These are phyloP conservation scores for Chelon auratus DNA, from an alignment of 2,797 vertebrate genomes.

Conservation along the genomic window DNA sequence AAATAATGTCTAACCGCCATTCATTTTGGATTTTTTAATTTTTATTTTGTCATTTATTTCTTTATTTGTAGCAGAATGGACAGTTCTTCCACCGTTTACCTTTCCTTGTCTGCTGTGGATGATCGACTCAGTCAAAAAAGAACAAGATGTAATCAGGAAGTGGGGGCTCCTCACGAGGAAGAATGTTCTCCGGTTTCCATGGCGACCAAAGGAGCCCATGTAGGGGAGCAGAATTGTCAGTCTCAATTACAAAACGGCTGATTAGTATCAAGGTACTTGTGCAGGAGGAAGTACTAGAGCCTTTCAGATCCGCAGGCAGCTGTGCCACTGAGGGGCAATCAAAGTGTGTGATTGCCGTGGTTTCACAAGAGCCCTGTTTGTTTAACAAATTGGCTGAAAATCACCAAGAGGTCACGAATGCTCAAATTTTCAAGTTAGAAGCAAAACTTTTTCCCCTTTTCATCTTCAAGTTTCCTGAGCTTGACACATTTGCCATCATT, in stretches of 20 bases:
- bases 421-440: constrained; percentile 41
- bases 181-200: constrained; percentile 77
- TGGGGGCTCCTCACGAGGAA: constrained; percentile 52
- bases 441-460: constrained; percentile 47
- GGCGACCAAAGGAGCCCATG: constrained; percentile 65
- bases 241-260: constrained; percentile 82
- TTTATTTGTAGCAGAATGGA: background rate
- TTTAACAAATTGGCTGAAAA: constrained; percentile 69
- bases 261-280: constrained; percentile 86
- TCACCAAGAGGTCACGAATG: constrained; percentile 56
- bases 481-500: background rate
- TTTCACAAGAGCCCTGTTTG: constrained; percentile 75
- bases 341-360: constrained; percentile 80
- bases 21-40: no score
- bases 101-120: constrained; percentile 28
- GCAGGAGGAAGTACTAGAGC: constrained; percentile 79
- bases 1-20: background rate
- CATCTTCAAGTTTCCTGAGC: background rate
- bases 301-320: constrained; percentile 80
- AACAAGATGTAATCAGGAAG: constrained; percentile 59
- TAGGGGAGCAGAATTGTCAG: constrained; percentile 63
- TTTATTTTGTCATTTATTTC: no score
- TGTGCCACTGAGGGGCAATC: constrained; percentile 80
- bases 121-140: constrained; percentile 52
- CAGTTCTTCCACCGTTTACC: constrained; percentile 8